Evolutionary conservation across 2,797 vertebrate genomes (phyloP).

Genomic region (Thalassophryne amazonica): DNA sequence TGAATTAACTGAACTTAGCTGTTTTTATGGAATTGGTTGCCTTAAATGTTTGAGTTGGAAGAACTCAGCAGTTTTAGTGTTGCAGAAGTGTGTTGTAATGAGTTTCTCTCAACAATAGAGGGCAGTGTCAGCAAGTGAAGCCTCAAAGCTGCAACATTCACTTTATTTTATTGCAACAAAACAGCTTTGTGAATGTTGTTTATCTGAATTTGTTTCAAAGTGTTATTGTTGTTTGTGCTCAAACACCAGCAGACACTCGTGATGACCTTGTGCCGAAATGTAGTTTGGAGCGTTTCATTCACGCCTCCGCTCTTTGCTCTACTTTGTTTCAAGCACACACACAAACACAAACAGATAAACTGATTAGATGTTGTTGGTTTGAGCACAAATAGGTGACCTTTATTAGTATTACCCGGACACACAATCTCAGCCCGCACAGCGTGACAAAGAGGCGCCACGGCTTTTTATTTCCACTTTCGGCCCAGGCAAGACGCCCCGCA

Average conservation of each 20-base stretch:
- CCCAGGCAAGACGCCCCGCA: conserved; percentile 3
- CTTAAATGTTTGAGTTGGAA: too few species aligned
- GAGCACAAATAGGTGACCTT: neutral
- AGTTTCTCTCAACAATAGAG: conserved; percentile 44
- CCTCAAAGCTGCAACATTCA: neutral
- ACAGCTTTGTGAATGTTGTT: conserved; percentile 7
- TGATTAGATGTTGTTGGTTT: conserved; percentile 9
- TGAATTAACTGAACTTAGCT: too few species aligned
- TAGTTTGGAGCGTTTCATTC: neutral
- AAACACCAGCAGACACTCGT: conserved; percentile 3
- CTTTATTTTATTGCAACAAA: conserved; percentile 5
- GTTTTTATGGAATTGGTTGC: too few species aligned
- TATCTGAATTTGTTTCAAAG: conserved; percentile 5
- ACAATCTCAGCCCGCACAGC: conserved; percentile 1
- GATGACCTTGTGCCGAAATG: neutral
- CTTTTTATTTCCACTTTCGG: conserved; percentile 27
- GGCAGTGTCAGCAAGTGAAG: conserved; percentile 46
- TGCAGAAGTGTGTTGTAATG: too few species aligned
- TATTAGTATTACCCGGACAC: neutral
- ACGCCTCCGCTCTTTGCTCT: neutral
- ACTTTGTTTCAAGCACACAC: neutral
- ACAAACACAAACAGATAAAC: neutral
- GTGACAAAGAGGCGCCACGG: neutral
- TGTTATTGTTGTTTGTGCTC: conserved; percentile 6
- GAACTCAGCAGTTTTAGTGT: too few species aligned